phyloP scores from a whole-genome alignment of 2,888 invertebrate species.

The Oscheius onirici region DNA sequence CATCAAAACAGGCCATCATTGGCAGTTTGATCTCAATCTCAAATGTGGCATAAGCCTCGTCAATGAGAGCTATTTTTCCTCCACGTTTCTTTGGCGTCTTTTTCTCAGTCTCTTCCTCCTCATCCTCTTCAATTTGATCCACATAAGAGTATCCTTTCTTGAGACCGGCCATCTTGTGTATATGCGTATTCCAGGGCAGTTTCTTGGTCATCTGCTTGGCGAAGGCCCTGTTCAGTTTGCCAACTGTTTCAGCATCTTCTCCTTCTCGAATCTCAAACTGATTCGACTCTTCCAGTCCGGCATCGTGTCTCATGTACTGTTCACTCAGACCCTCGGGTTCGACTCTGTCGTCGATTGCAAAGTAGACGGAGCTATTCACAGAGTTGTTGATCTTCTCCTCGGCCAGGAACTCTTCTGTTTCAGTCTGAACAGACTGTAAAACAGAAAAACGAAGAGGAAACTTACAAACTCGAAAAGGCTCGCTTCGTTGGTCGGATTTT shows the following conservation, averaged over 20 bases:
- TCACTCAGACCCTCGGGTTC: neutral
- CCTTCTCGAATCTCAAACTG: neutral
- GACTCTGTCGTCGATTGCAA: too few species aligned
- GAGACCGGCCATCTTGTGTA: conserved; percentile 1
- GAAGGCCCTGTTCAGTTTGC: neutral
- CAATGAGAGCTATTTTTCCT: neutral
- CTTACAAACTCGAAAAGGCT: conserved; percentile 21
- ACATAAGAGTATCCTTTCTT: neutral
- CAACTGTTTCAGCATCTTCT: neutral
- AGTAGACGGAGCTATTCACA: neutral
- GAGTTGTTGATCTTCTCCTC: neutral
- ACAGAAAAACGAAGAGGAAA: neutral
- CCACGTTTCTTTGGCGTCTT: neutral
- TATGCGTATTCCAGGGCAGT: neutral
- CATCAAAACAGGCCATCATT: conserved; percentile 5
- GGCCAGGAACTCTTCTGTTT: too few species aligned
- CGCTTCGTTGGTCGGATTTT: neutral
- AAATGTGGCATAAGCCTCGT: neutral
- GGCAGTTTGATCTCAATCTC: conserved; percentile 3
- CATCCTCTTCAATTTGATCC: neutral
- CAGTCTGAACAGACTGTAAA: too few species aligned
- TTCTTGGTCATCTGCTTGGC: conserved; percentile 16
- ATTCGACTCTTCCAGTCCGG: conserved; percentile 4
- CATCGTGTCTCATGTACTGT: neutral
- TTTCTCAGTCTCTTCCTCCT: neutral